Evolutionary conservation across 1,140 invertebrate species (phyloP), one percentile per base, ranked within the genome.

Genomic region (Lordiphosa mommai): DNA sequence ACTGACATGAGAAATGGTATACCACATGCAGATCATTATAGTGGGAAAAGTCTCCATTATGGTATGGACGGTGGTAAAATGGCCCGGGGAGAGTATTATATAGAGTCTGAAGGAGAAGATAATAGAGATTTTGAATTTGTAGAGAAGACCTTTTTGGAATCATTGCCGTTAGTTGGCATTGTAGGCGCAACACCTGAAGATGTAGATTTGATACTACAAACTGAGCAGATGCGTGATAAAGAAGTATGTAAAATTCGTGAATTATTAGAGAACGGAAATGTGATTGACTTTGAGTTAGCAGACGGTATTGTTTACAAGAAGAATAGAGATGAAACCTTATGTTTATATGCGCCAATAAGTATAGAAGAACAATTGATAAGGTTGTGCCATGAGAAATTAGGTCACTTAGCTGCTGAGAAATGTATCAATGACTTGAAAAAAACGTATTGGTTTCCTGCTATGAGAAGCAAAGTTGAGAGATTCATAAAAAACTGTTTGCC

Each of bases 141-240:
- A 13, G 10, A 37, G 33, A 20, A 50, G 0, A 9, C 3, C 13
- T 50, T 36, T 20, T 12, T n/a, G n/a, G n/a, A 14, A 14, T 36
- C 16, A 36, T 9, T 23, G 13, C 33, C 33, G 3, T 13, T 50
- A 23, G 23, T 29, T n/a, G 17, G 17, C 34, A 8, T n/a, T 49
- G 47, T 49, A 27, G 32, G 33, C 2, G 47, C n/a, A n/a, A n/a
- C n/a, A n/a, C n/a, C n/a, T 14, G 12, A 34, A 3, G 17, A 49
- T 17, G 32, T 37, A 27, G 12, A 50, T 0, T n/a, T 51, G 8
- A 51, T 40, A 16, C 13, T 51, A 40, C 27, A 53, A 44, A 44
- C 10, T 14, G 4, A 41, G 10, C 20, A 51, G 37, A 51, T 32
- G n/a, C 16, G 37, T 0, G 27, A 52, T 33, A 6, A 20, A 4